Conservation (phyloP, 2,888 invertebrate genomes). For the Luperina nickerlii region DNA sequence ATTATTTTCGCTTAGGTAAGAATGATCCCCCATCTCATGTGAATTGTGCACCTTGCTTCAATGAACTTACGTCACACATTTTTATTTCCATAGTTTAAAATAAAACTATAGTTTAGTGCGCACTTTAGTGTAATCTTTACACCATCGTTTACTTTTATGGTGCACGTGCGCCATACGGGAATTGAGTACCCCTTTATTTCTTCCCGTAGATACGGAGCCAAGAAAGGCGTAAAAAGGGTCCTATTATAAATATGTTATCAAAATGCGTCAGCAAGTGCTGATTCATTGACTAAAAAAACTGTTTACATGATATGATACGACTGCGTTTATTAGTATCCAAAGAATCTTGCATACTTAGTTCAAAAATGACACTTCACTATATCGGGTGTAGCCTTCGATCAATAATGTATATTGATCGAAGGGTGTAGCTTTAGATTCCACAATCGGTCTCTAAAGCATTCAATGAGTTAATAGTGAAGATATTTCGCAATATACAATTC, state of each 20-base stretch:
- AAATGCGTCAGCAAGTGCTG: conserved; percentile 41
- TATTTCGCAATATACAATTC: conserved; percentile 28
- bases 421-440: conserved; percentile 7
- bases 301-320: conserved; percentile 9
- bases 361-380: conserved; percentile 25
- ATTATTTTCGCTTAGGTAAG: conserved; percentile 54
- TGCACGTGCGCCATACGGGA: conserved; percentile 53
- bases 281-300: conserved; percentile 30
- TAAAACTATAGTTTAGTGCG: conserved; percentile 43
- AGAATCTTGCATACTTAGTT: conserved; percentile 23
- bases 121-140: conserved; percentile 58
- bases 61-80: conserved; percentile 52
- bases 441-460: conserved; percentile 6
- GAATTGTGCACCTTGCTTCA: conserved; percentile 43
- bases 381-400: not conserved
- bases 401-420: too few species aligned
- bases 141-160: conserved; percentile 48
- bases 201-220: conserved; percentile 39
- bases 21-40: conserved; percentile 33
- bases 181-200: conserved; percentile 54
- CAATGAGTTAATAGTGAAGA: conserved; percentile 19
- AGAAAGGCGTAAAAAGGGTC: conserved; percentile 36
- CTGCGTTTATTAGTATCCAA: conserved; percentile 17
- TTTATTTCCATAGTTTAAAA: conserved; percentile 54
- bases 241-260: conserved; percentile 37